Evolutionary conservation across 2,113 vertebrate genomes (phyloP), one percentile per base, ranked within the genome.

Genomic region (Pygathrix nemaeus): DNA sequence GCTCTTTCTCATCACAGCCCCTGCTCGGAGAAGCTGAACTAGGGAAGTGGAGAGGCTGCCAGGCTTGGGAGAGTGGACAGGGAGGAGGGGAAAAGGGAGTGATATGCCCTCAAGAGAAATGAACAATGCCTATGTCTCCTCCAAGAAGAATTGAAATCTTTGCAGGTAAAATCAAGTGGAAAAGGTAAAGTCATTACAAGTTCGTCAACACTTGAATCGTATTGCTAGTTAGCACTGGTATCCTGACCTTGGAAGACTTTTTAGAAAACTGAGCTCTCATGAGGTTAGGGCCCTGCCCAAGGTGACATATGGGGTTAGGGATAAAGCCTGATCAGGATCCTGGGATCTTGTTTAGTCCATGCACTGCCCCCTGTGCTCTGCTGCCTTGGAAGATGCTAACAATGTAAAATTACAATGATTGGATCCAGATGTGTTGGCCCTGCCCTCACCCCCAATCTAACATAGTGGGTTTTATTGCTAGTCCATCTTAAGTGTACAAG

Each of bases 391-490:
- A 96, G 93, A 95, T 88, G 80, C 14, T 57, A 72, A 97, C 95
- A 91, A 95, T 78, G 32, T 92, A 83, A 82, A 97, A 90, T 81
- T 55, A 57, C 50, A 68, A 4, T 82, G 79, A 97, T 96, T 94
- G 76, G 80, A 96, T 96, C 95, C 96, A 97, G 96, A 97, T 97
- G 96, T 96, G 61, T 76, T 95, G 70, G 70, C 91, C n/a, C 38
- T 59, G 11, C 73, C 55, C 68, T 30, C 30, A 23, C 4, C 13
- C 61, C 12, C 12, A 81, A 94, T 52, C 57, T 70, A 96, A 61
- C 61, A 18, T 82, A 48, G 45, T 84, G 32, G 9, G 6, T 21
- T 10, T 66, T 4, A 32, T 9, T 93, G 59, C 32, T 83, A 68
- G 55, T 57, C 64, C 6, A 76, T 45, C 23, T 81, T 90, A 43